Percentiles rank a stretch among this genome's conserved stretches.
These are phyloP conservation scores for Myotis pilosus DNA, from an alignment of 2,797 vertebrate species.

Conservation along the genomic window DNA sequence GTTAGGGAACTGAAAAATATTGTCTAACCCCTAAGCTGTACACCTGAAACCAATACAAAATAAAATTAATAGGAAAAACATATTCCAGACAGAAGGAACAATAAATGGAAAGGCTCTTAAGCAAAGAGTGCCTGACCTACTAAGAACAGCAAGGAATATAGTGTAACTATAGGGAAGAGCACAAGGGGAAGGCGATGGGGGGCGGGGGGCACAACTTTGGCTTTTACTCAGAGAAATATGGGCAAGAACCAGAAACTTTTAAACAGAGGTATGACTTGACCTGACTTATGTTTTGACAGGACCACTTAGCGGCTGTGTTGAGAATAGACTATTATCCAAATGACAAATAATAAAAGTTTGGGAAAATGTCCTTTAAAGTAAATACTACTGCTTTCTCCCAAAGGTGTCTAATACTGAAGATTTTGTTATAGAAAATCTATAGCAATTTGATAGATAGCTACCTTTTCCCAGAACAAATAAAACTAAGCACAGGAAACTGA, in stretches of 20 bases:
- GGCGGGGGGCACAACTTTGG: background rate
- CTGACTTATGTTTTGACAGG: background rate
- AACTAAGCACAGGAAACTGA: background rate
- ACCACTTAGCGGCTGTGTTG: background rate
- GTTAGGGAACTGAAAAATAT: background rate
- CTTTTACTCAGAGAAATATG: slow-evolving; percentile 13
- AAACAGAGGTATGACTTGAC: background rate
- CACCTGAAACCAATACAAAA: background rate
- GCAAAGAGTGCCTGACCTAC: background rate
- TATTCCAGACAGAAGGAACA: background rate
- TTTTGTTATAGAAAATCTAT: background rate
- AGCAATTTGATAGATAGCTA: slow-evolving; percentile 18
- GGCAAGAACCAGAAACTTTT: slow-evolving; percentile 17
- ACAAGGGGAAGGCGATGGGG: background rate
- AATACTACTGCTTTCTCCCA: background rate
- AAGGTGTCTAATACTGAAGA: slow-evolving; percentile 5
- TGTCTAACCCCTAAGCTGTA: background rate
- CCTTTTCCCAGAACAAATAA: slow-evolving; percentile 28
- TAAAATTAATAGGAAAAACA: background rate
- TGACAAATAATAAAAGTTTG: background rate
- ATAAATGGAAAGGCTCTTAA: slow-evolving; percentile 17
- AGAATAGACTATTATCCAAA: slow-evolving; percentile 24
- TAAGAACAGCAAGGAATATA: slow-evolving; percentile 27
- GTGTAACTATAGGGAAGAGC: background rate
- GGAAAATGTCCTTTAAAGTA: slow-evolving; percentile 1